Base-by-base conservation (phyloP, 2,797 vertebrate species). In the Enteromius treurensis region DNA sequence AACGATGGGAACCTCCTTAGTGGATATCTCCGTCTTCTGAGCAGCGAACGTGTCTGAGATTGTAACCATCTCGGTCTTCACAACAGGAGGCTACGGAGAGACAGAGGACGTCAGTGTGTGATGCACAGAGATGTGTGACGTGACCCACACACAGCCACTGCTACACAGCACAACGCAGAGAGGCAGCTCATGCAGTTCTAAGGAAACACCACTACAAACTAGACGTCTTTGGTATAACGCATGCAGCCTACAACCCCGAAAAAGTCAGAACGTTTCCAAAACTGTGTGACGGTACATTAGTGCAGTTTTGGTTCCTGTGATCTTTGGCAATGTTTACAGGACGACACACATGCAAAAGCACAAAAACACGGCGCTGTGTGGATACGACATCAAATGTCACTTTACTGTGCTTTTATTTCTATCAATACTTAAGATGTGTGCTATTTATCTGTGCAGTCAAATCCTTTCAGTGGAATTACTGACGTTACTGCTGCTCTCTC, bases 41-140 rank as follows among this genome's bases (percentile, higher is more conserved):
- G 96, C 94, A 73, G 97, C 97, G 80, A 95, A 95, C 37, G 95
- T 95, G 95, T 99, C 98, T 90, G 97, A 99, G 95, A 99, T 98
- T 89, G 97, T 99, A 93, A 99, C 96, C 98, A 98, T 99, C 96
- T 99, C 98, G 67, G 98, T 99, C 96, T 99, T 99, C 93, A 99
- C 97, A 94, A 99, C 98, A 5, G 98, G 98, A 88, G 98, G 97
- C 98, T 99, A 92, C 80, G 88, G 89, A 86, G 91, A 89, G 90
- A 88, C 89, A 81, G 88, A 85, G 62, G 69, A 9, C 55, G 40
- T 82, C 13, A 74, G 68, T 0, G 68, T 0, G 5, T n/a, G 69
- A 42, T 1, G 32, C 15, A 40, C 29, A 6, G 13, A 47, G 45
- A 45, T 45, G 45, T 45, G 45, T 77, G 34, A 42, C 21, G 53